Evolutionary conservation across 35 echinoderm and acorn worm species (phyloP), one percentile per base, ranked within the genome.

Genomic region (Strongylocentrotus purpuratus): DNA sequence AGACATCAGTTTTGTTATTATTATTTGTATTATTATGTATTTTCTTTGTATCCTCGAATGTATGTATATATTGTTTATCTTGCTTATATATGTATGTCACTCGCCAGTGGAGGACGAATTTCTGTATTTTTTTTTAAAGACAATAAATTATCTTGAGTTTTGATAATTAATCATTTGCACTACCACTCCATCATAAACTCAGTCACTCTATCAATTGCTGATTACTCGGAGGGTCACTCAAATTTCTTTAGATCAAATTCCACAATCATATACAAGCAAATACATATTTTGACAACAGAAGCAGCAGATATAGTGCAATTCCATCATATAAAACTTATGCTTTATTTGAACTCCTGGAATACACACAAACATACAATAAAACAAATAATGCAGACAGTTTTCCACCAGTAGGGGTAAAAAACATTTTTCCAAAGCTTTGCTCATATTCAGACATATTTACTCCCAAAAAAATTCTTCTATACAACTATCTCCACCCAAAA

Each of bases 311-410:
- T 25, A 28, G 18, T 70, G 61, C 61, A 70, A 70, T 70, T 70
- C 61, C 61, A 70, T 70, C 61, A 70, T 70, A 70, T 70, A 70
- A 70, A 70, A 70, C 61, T 70, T 70, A 70, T 70, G 61, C 61
- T 70, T 70, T 70, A 70, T 70, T 70, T 28, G 17, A 28, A 70
- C 48, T 50, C 17, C 17, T 70, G 61, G 61, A 70, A 70, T 70
- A 70, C 61, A 28, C 61, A 70, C 61, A 70, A 70, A 70, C 61
- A 70, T 70, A 70, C 25, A 70, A 70, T 70, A 70, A 70, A 70
- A 70, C 61, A 70, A 25, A 70, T 20, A 70, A 70, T 70, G 18
- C 61, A 70, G 61, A 70, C 18, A 70, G 61, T 28, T 70, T 70
- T 70, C 7, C 61, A 70, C 17, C 61, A 70, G 18, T 70, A 14